Conservation (phyloP, 2,888 invertebrate genomes). For the Aphodius granarius region DNA sequence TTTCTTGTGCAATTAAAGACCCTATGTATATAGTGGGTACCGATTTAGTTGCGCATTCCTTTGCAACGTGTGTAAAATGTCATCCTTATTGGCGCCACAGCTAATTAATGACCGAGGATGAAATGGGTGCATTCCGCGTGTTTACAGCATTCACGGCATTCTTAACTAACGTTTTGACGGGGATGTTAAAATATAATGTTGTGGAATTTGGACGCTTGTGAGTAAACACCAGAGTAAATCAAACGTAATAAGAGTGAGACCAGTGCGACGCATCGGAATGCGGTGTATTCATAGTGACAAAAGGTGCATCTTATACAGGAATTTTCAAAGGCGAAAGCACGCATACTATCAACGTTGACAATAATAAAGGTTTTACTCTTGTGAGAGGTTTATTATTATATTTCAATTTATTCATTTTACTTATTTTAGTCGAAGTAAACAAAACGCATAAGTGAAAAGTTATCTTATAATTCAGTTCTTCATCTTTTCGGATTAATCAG, state of each 20-base stretch:
- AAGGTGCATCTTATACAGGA: background rate
- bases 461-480: too few relatives aligned
- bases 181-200: constrained; percentile 17
- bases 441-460: too few relatives aligned
- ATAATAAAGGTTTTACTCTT: too few relatives aligned
- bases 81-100: constrained; percentile 8
- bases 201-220: constrained; percentile 18
- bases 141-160: constrained; percentile 20
- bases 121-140: constrained; percentile 8
- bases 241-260: constrained; percentile 6
- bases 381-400: too few relatives aligned
- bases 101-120: constrained; percentile 7
- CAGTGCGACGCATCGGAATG: constrained; percentile 2
- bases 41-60: constrained; percentile 6
- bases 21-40: background rate
- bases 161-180: constrained; percentile 17
- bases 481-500: too few relatives aligned
- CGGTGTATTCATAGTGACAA: constrained; percentile 6
- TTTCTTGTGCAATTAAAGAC: background rate
- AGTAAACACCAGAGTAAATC: constrained; percentile 16
- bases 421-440: too few relatives aligned
- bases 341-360: too few relatives aligned
- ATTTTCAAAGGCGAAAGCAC: too few relatives aligned
- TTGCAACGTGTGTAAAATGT: constrained; percentile 3
- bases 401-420: too few relatives aligned